Conservation (phyloP, 53 echinoderm and acorn worm genomes). For the Actinopyga echinites region DNA sequence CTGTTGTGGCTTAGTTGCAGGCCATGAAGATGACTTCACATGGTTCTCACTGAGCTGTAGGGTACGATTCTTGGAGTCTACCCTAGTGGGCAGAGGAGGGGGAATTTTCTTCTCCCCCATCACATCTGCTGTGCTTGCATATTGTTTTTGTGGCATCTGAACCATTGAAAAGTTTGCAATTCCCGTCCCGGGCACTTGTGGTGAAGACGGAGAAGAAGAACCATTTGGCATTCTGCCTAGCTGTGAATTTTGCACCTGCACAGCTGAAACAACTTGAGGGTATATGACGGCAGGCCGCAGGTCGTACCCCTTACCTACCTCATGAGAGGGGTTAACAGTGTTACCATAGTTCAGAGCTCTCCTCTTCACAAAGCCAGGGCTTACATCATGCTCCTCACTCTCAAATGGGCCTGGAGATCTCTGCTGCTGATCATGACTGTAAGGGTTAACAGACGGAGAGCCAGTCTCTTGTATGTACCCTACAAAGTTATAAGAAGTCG, state of each 20-base stretch:
- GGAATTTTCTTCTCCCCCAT: constrained; percentile 56
- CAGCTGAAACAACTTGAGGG: constrained; percentile 78
- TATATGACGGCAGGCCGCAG: constrained; percentile 78
- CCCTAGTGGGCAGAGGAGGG: constrained; percentile 75
- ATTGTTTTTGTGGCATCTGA: constrained; percentile 79
- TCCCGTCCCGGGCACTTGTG: constrained; percentile 37
- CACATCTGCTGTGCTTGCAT: constrained; percentile 73
- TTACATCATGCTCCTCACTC: constrained; percentile 31
- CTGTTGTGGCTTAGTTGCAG: constrained; percentile 53
- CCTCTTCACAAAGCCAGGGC: constrained; percentile 55
- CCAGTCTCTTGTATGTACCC: background rate
- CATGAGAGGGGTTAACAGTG: constrained; percentile 35
- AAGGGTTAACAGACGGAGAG: constrained; percentile 15
- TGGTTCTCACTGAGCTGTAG: constrained; percentile 73
- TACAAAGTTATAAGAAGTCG: constrained; percentile 18
- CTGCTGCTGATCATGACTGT: constrained; percentile 17
- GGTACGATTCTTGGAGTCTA: constrained; percentile 69
- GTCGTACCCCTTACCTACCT: constrained; percentile 5
- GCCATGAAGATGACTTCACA: constrained; percentile 82
- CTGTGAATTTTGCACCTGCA: constrained; percentile 70
- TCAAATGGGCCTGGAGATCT: background rate
- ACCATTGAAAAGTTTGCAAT: constrained; percentile 60
- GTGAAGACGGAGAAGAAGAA: constrained; percentile 34
- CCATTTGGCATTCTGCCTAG: constrained; percentile 67
- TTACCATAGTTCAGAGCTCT: constrained; percentile 54